These are phyloP conservation scores for Alaudala cheleensis DNA, from an alignment of 2,113 vertebrate genomes.

Conservation along the genomic window DNA sequence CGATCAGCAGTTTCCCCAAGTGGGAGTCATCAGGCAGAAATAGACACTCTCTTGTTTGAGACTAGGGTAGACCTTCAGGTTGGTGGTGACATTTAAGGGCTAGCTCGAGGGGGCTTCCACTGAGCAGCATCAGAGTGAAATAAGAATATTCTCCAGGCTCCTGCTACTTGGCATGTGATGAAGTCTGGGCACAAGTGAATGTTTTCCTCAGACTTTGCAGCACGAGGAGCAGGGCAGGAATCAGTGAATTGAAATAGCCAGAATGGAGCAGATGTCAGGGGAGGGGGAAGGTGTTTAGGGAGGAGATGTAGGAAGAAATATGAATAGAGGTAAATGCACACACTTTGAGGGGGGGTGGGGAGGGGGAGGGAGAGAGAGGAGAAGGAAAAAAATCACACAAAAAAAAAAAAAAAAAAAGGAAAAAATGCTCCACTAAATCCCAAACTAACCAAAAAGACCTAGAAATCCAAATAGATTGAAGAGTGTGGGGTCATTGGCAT, in stretches of 20 bases:
- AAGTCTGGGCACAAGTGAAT: background rate
- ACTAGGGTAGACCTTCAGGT: background rate
- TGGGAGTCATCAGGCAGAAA: background rate
- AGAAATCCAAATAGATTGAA: background rate
- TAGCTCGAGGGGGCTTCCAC: background rate
- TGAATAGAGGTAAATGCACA: background rate
- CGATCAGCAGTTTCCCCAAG: background rate
- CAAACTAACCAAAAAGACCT: background rate
- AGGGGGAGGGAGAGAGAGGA: too few relatives aligned
- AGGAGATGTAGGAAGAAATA: background rate
- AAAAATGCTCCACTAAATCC: background rate
- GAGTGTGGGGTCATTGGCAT: background rate
- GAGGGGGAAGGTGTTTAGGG: background rate
- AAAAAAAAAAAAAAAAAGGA: too few relatives aligned
- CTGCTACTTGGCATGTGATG: background rate
- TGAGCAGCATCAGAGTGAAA: background rate
- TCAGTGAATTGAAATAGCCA: background rate
- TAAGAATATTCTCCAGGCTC: background rate
- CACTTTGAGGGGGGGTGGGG: too few relatives aligned
- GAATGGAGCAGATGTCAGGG: background rate
- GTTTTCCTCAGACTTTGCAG: background rate
- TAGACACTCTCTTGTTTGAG: background rate
- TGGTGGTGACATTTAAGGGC: background rate
- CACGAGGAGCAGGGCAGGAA: fast-evolving
- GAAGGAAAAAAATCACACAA: too few relatives aligned